Evolutionary conservation across 1,140 invertebrate species (phyloP), one percentile per base, ranked within the genome.

Genomic region (Maniola jurtina): DNA sequence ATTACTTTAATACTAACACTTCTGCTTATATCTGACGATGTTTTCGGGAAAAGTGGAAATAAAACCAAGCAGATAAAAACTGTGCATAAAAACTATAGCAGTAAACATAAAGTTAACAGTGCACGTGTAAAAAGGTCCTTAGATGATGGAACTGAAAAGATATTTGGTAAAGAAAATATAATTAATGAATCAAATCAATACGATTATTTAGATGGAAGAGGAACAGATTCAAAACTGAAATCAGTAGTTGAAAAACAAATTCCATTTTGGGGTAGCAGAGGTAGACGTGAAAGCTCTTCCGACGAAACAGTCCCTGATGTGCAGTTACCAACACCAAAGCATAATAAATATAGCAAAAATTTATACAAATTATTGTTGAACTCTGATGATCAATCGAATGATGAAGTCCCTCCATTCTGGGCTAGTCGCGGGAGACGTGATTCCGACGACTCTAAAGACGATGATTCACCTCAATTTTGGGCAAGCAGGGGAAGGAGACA

Each of bases 251-350:
- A 73, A 7, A 73, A 81, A 36, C 79, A 85, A 10, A 57, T 66
- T 48, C 86, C 85, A 14, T 90, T 90, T 71, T 88, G 87, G 86
- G 86, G 74, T 10, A 79, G 64, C 7, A 72, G 85, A 71, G 87
- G 84, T 10, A 74, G 81, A 65, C 66, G 84, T 15, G 83, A 86
- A 7, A 74, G 75, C 66, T 75, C 73, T n/a, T 80, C 74, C 0
- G 67, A 66, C 52, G 83, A 84, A 76, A 73, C 69, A 33, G 58
- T 65, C 35, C 40, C 47, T 38, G 71, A 77, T 36, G 54, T 65
- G 25, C 62, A 72, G 42, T 38, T 71, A 69, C 47, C 64, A 60
- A 57, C 47, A 63, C 15, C 73, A 38, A 76, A 67, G 61, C 15
- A 77, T 56, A 68, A 60, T 33, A 70, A 76, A 57, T 58, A 60